Evolutionary conservation across 2,797 vertebrate genomes (phyloP).

Genomic region (Oophaga sylvatica): DNA sequence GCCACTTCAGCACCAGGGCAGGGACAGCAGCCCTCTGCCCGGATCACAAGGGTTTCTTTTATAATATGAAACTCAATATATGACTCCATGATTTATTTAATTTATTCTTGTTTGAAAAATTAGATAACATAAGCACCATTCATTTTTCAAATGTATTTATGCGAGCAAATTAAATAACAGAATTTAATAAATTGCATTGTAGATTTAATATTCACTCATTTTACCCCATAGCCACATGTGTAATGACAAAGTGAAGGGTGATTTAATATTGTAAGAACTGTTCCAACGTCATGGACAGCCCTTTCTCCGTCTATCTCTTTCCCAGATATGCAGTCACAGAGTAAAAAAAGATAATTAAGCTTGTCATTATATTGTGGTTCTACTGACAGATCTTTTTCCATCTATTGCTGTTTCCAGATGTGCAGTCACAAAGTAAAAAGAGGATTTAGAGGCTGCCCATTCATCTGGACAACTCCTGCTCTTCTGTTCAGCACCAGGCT

Average conservation of each 20-base stretch:
- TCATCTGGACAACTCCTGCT: neutral
- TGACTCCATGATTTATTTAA: neutral
- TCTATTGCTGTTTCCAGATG: slow-evolving; percentile 5
- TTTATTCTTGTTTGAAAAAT: neutral
- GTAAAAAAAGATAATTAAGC: neutral
- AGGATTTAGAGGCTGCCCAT: slow-evolving; percentile 17
- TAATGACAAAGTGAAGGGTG: neutral
- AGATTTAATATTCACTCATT: neutral
- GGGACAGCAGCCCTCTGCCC: slow-evolving; percentile 71
- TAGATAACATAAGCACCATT: neutral
- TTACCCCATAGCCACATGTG: slow-evolving; percentile 25
- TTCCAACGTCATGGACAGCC: neutral
- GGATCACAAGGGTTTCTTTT: neutral
- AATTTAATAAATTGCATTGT: neutral
- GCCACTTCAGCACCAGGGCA: slow-evolving; percentile 66
- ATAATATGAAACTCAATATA: too few relatives aligned
- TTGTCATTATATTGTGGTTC: neutral
- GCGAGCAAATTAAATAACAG: neutral
- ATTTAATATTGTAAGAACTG: slow-evolving; percentile 1
- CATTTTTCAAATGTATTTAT: neutral
- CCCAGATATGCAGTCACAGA: slow-evolving; percentile 18
- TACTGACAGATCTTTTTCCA: neutral
- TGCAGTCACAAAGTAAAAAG: neutral
- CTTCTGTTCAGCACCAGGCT: neutral
- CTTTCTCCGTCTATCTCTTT: neutral